Evolutionary conservation across 2,113 vertebrate genomes (phyloP).

Genomic region (Catharus minimus): DNA sequence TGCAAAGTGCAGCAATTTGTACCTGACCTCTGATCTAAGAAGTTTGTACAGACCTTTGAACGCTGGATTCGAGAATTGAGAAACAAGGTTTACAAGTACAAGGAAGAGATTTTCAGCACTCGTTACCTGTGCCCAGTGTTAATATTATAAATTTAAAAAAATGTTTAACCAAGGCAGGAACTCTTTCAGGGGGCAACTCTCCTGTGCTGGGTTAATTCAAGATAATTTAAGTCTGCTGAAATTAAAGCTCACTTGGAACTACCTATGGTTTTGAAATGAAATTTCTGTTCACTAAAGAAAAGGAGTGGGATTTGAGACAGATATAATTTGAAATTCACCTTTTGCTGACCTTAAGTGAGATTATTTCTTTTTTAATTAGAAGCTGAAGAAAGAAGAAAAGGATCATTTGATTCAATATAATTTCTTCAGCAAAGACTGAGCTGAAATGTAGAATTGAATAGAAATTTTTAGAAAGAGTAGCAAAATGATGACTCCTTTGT

Average conservation of each 20-base stretch:
- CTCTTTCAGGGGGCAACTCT: neutral
- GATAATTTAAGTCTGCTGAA: neutral
- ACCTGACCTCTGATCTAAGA: constrained; percentile 76
- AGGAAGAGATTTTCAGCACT: constrained; percentile 50
- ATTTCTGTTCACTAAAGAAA: neutral
- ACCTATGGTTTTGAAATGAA: neutral
- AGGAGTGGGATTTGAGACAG: neutral
- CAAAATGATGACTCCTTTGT: neutral
- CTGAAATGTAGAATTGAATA: neutral
- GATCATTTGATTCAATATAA: neutral
- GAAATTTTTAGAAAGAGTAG: neutral
- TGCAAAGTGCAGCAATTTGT: constrained; percentile 73
- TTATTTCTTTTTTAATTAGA: neutral
- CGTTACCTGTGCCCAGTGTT: constrained; percentile 32
- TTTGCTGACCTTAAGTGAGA: neutral
- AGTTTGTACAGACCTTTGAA: constrained; percentile 74
- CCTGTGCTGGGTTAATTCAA: neutral
- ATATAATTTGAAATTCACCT: constrained; percentile 1
- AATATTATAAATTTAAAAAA: constrained; percentile 53
- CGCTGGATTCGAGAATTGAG: constrained; percentile 59
- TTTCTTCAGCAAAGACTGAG: neutral
- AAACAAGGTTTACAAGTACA: constrained; percentile 57
- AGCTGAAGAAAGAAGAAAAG: constrained; percentile 8
- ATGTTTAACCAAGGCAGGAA: constrained; percentile 58
- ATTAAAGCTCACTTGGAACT: neutral